Base-by-base conservation (phyloP, 2,113 vertebrate genomes). In the Xenopus borealis region DNA sequence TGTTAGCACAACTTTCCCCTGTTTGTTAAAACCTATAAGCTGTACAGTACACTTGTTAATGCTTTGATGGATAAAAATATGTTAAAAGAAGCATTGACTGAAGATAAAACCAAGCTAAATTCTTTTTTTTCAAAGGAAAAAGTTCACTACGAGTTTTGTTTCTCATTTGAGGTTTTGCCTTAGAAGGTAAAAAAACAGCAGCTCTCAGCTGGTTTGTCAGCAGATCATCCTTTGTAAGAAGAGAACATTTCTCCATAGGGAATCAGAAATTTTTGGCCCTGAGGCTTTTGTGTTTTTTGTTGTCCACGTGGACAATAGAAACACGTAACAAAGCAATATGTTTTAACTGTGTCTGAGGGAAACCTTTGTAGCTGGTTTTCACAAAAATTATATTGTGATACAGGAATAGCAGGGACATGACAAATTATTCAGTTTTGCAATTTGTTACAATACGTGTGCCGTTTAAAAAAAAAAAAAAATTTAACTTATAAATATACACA, bases 241-340 rank as follows among this genome's bases (percentile, higher is more conserved):
- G 2, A 76, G 47, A 53, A 46, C 69, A 57, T 23, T 40, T 63
- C 58, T 55, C 59, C 63, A 69, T 59, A 69, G 74, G 74, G 45
- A 55, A 69, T 57, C 45, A 69, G 66, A 59, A 76, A 62, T 67
- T 69, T 68, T 69, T 69, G 7, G n/a, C 66, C 74, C 74, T 14
- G 5, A 69, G 58, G 74, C 74, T 64, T 55, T n/a, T 62, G 66
- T 52, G 66, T 46, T 66, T 76, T 76, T 76, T 76, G 66, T 76
- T 76, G 74, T 76, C 74, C 59, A 17, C 44, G 74, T 23, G 74
- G 58, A 76, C 66, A 59, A 76, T 69, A 55, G 63, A 76, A 76
- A 76, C 66, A 55, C 55, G 58, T 52, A 63, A 63, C 53, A 69
- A 76, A 69, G 59, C 74, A 76, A 76, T 76, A 69, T 76, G 74